Base-by-base conservation (phyloP, 2,113 vertebrate species). In the Corynorhinus townsendii region DNA sequence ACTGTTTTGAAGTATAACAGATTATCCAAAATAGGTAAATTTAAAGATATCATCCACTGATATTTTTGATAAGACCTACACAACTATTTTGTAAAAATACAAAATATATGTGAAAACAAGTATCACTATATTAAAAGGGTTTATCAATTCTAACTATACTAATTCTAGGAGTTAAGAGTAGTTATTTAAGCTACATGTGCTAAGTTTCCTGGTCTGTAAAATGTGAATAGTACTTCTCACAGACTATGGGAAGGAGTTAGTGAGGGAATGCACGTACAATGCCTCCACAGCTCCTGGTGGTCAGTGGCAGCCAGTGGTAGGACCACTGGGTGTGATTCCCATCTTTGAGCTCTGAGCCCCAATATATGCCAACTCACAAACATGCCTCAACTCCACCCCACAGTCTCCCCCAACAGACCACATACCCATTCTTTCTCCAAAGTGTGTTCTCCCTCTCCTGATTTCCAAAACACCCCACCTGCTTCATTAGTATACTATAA, bases 21-120 rank as follows among this genome's bases (percentile, higher is more conserved):
- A 66, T 69, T 82, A 26, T 94, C 86, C 24, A n/a, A 87, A 96
- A 68, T 38, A 38, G 80, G 38, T 30, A 95, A 85, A 85, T 59
- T 85, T 89, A 82, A 89, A 95, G 54, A 93, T 38, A 52, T 0
- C 47, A 84, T 52, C 38, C 26, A 96, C 47, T 76, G 45, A 62
- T 68, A 64, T 38, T 76, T 94, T 62, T 30, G 30, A 43, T 89
- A 73, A 86, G n/a, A 91, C 10, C 17, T 40, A 20, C 3, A 89
- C 33, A 62, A 84, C 35, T 77, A 84, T 47, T 71, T 89, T 86
- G 20, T 93, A 66, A n/a, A 88, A 94, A 93, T 93, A 66, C n/a
- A 88, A 94, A 93, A 76, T 3, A 80, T 43, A 90, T 16, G 62
- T 17, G 92, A 93, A 96, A 76, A 19, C 35, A 81, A 88, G 56